Evolutionary conservation across 2,888 invertebrate species (phyloP).

Genomic region (Strigamia maritima): DNA sequence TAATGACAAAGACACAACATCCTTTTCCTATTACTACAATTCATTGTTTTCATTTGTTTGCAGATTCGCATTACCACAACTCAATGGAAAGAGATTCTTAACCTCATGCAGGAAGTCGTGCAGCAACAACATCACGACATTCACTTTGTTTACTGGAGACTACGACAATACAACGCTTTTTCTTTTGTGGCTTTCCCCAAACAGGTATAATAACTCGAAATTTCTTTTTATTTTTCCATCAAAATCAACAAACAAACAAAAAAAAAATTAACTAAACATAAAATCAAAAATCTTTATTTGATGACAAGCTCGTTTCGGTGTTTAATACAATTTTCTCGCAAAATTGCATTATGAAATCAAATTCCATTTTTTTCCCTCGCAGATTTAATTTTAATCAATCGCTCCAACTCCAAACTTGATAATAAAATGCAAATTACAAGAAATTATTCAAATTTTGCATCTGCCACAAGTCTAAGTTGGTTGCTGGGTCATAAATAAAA

Average conservation of each 20-base stretch:
- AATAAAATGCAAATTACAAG: constrained; percentile 19
- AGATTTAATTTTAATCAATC: neutral
- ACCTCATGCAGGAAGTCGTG: neutral
- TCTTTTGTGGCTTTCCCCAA: neutral
- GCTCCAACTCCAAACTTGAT: neutral
- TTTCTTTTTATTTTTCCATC: too few species aligned
- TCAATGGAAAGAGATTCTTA: neutral
- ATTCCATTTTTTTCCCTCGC: neutral
- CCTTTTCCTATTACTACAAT: too few species aligned
- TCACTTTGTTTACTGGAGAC: neutral
- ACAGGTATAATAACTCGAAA: neutral
- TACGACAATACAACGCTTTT: neutral
- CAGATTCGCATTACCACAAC: neutral
- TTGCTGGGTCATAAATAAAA: neutral
- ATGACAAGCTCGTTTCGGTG: too few species aligned
- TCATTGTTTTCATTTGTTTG: neutral
- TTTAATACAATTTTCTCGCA: neutral
- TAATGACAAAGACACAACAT: neutral
- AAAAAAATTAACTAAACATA: too few species aligned
- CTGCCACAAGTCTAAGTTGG: constrained; percentile 1
- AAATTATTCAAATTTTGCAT: constrained; percentile 19
- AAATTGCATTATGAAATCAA: neutral
- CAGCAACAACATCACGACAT: constrained; percentile 1
- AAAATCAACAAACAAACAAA: too few species aligned
- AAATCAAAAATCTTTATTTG: too few species aligned